phyloP scores from a whole-genome alignment of 2,797 vertebrate genomes.

The Benthosema pterotum region DNA sequence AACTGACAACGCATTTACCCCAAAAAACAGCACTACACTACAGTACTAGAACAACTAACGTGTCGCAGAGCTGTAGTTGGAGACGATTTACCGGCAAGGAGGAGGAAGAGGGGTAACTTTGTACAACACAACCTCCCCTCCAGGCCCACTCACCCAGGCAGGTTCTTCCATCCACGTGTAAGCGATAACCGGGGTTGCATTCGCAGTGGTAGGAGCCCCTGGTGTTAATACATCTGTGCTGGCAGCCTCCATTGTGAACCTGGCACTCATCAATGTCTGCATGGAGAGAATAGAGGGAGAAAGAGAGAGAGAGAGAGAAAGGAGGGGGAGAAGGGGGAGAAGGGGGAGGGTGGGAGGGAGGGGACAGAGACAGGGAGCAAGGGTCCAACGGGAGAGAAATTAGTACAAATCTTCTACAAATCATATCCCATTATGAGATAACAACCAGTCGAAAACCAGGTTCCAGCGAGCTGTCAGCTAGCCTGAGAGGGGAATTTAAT shows the following conservation, averaged over 20 bases:
- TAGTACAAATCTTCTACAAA: conserved; percentile 55
- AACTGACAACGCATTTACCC: no score
- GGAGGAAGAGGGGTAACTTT: not conserved
- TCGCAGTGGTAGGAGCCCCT: conserved; percentile 89
- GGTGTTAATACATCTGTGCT: conserved; percentile 93
- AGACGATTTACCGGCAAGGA: not conserved
- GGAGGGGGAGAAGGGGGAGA: conserved; percentile 10
- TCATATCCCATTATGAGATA: conserved; percentile 51
- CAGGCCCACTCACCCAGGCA: conserved; percentile 86
- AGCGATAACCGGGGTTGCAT: conserved; percentile 86
- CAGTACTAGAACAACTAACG: no score
- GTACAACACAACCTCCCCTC: not conserved
- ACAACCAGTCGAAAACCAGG: conserved; percentile 23
- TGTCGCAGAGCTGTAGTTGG: no score
- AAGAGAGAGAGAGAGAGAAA: not conserved
- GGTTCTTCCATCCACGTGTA: conserved; percentile 91
- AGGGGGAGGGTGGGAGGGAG: not conserved
- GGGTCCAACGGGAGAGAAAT: conserved; percentile 43
- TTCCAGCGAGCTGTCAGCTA: conserved; percentile 38
- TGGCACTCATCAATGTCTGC: conserved; percentile 94
- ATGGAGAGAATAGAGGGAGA: conserved; percentile 8
- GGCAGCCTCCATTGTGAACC: conserved; percentile 94
- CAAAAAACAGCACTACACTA: no score
- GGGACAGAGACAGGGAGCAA: conserved; percentile 6
- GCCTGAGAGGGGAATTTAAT: conserved; percentile 34